Percentiles rank a stretch among this genome's conserved stretches.
These are phyloP conservation scores for Epizoanthus stellaris DNA, from an alignment of 92 coral and sea anemone genomes.

Conservation along the genomic window DNA sequence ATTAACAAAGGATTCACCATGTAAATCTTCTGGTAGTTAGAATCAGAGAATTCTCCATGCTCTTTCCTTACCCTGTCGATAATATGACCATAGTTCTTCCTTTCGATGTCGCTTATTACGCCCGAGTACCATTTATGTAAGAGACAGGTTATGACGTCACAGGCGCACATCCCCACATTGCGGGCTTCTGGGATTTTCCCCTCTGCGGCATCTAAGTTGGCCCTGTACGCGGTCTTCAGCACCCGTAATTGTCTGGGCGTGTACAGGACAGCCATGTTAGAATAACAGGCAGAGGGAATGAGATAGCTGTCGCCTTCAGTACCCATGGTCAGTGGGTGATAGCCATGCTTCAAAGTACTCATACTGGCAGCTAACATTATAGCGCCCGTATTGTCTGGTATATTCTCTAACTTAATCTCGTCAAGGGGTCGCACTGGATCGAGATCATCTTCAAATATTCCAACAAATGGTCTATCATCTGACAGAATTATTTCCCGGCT, in stretches of 20 bases:
- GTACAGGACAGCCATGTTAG: slow-evolving; percentile 19
- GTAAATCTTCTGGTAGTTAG: background rate
- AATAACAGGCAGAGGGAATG: background rate
- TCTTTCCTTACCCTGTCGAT: background rate
- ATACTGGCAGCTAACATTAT: slow-evolving; percentile 18
- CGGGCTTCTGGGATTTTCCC: background rate
- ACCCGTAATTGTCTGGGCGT: background rate
- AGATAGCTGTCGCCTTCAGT: background rate
- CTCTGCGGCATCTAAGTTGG: slow-evolving; percentile 6
- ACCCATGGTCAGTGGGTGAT: background rate
- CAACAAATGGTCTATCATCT: slow-evolving; percentile 5
- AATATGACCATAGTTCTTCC: background rate
- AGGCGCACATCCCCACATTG: background rate
- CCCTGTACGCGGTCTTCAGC: slow-evolving; percentile 5
- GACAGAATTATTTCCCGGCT: background rate
- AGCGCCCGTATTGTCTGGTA: slow-evolving; percentile 8
- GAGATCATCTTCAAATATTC: slow-evolving; percentile 12
- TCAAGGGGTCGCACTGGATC: background rate
- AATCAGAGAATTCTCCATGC: background rate
- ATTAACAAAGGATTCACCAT: slow-evolving; percentile 13
- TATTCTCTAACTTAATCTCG: background rate
- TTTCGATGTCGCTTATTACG: background rate
- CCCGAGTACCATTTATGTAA: slow-evolving; percentile 4
- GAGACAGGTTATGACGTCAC: background rate
- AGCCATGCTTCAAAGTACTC: background rate